phyloP scores from a whole-genome alignment of 35 echinoderm and acorn worm genomes.

The Lytechinus pictus region DNA sequence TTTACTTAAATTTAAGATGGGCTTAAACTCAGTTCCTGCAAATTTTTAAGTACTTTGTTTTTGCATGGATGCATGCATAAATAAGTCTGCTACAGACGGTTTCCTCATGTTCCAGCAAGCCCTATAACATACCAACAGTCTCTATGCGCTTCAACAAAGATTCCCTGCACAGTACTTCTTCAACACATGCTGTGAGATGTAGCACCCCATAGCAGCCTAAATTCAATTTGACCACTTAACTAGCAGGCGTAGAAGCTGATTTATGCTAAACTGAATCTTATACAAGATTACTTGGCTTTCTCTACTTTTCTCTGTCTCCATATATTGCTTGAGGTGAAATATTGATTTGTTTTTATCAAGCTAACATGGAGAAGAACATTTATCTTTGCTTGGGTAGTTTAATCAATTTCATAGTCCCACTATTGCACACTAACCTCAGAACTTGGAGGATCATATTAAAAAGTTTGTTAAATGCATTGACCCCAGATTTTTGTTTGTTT shows the following conservation, averaged over 20 bases:
- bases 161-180: background rate
- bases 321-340: background rate
- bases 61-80: background rate
- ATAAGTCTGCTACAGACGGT: background rate
- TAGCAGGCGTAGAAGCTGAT: background rate
- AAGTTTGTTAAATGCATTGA: too few species aligned
- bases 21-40: too few species aligned
- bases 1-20: too few species aligned
- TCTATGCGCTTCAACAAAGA: background rate
- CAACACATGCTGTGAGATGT: background rate
- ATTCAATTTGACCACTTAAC: constrained; percentile 19
- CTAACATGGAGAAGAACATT: background rate
- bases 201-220: background rate
- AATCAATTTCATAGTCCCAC: background rate
- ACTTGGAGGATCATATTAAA: background rate
- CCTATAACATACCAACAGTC: background rate
- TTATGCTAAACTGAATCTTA: background rate
- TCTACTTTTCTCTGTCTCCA: background rate
- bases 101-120: background rate
- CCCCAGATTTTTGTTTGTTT: too few species aligned
- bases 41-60: background rate
- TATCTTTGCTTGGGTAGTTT: background rate
- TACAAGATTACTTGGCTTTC: background rate
- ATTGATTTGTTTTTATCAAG: background rate
- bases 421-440: background rate